Base-by-base conservation (phyloP, 2,888 invertebrate genomes). In the Hipparchia sbordonii region DNA sequence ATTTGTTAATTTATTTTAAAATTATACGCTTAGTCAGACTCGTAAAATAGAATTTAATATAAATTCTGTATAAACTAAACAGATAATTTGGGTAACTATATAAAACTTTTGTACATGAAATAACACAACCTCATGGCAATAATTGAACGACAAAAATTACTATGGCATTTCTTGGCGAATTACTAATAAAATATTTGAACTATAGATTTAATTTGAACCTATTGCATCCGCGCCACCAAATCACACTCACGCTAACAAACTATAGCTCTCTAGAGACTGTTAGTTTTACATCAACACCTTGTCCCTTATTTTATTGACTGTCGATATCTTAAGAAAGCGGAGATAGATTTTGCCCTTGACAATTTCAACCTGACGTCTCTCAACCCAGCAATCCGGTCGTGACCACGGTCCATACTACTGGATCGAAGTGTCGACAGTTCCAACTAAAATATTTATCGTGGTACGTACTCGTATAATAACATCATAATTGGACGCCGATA, bases 121-220 rank as follows among this genome's bases (percentile, higher is more conserved):
- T 87, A 90, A 92, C 91, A 93, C 92, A 92, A 92, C 92, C 91
- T 82, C 79, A 88, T 90, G 91, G 92, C 92, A 92, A 89, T 84
- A 80, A 78, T 79, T 82, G 83, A 85, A 60, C 23, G 59, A 83
- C 81, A 84, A 80, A 79, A 85, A 83, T 85, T 78, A 77, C 74
- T 89, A 91, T 92, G 90, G 90, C 91, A 89, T 89, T 83, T 81
- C 71, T 69, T 67, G 67, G 71, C 77, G 77, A 68, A 73, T 78
- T 76, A 75, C 76, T 75, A 72, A 77, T 65, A 23, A 57, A 23
- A 13, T 6, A 13, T 57, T 13, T 2, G 13, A 13, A 2, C 13
- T 13, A 56, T 6, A 9, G 6, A 56, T 10, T 33, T 59, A 33
- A 59, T 39, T 60, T 60, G 39, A 60, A 60, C 10, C 5, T 23